Conservation (phyloP, 2,113 vertebrate species). For the Xenopus borealis region DNA sequence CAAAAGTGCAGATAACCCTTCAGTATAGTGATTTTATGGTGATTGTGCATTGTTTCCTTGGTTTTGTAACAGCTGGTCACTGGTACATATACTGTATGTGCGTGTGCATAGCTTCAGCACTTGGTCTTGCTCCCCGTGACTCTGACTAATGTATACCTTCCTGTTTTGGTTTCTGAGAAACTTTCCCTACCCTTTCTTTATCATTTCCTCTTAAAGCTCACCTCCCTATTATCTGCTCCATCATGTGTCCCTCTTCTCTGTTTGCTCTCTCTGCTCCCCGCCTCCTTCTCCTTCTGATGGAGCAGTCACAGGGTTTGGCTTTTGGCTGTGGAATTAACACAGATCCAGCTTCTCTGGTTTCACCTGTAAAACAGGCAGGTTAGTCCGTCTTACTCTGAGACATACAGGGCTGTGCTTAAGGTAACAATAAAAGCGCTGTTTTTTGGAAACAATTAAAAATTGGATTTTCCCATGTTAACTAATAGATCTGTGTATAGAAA, state of each 20-base stretch:
- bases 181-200: background rate
- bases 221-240: background rate
- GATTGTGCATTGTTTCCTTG: background rate
- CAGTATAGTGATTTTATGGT: too few species aligned
- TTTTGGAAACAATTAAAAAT: too few species aligned
- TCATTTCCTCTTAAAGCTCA: too few species aligned
- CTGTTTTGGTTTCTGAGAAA: conserved; percentile 19
- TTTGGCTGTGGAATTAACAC: background rate
- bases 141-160: conserved; percentile 26
- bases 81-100: background rate
- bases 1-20: too few species aligned
- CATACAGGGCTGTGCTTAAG: background rate
- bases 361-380: conserved; percentile 19
- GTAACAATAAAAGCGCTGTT: too few species aligned
- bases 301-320: conserved; percentile 29
- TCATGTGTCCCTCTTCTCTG: too few species aligned
- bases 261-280: background rate
- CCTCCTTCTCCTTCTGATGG: background rate
- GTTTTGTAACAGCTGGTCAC: background rate
- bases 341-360: conserved; percentile 34
- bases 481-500: too few species aligned
- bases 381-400: too few species aligned
- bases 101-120: background rate
- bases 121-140: conserved; percentile 8
- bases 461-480: too few species aligned